Evolutionary conservation across 2,113 vertebrate genomes (phyloP), one percentile per base, ranked within the genome.

Genomic region (Gymnogyps californianus): DNA sequence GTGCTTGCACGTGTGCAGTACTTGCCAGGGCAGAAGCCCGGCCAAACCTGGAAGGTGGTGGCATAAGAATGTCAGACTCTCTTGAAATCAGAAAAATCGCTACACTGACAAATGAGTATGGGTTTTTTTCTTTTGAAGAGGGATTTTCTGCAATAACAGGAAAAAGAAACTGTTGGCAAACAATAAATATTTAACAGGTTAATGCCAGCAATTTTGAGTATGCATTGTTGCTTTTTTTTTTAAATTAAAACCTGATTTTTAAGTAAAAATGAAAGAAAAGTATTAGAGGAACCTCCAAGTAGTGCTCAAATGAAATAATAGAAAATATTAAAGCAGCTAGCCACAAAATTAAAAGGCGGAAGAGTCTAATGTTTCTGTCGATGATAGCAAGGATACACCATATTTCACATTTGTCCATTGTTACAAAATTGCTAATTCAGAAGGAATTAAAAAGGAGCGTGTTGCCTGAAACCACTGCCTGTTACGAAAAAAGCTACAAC

Each of bases 341-440:
- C 47, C 44, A 55, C 55, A 75, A 44, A 79, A 92, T 55, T 47
- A 67, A 59, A 81, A 82, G 29, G 26, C 0, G 0, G 11, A 81
- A 71, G 51, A 31, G 21, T 76, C 24, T 59, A 29, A 47, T 51
- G 24, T 15, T 95, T 91, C 38, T 87, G 28, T n/a, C 0, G 0
- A 17, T 76, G 47, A 34, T 67, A 69, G 49, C 38, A 47, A 42
- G 18, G 52, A 28, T 47, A 5, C 16, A 18, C 9, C 4, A 3
- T 78, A 15, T 81, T 81, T 92, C 64, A 69, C 36, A 26, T 76
- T 87, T 87, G 71, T 67, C 65, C 24, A 6, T 76, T 65, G 62
- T 91, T 91, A 85, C 22, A 47, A 87, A 84, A 67, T 51, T 81
- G 29, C 47, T 55, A 81, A 75, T 89, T 89, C 65, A 69, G 66